phyloP scores from a whole-genome alignment of 1,140 invertebrate genomes.

The Hypsibius dujardini region DNA sequence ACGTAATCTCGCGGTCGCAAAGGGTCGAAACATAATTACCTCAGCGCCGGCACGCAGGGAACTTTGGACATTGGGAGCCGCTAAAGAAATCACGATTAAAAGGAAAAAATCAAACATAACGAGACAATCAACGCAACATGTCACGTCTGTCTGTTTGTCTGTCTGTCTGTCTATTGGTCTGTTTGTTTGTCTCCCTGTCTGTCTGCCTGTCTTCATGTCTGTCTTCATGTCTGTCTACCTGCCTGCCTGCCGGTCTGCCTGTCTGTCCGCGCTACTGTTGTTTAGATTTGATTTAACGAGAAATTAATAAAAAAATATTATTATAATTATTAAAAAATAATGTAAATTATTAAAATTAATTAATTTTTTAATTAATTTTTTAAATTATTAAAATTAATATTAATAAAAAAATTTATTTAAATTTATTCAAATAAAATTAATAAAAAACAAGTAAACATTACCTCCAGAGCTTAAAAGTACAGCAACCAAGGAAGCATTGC shows the following conservation, averaged over 20 bases:
- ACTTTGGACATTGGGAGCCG: constrained; percentile 13
- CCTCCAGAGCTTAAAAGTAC: constrained; percentile 52
- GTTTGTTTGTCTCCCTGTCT: too few relatives aligned
- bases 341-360: not conserved
- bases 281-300: too few relatives aligned
- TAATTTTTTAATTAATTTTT: not conserved
- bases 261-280: too few relatives aligned
- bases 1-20: too few relatives aligned
- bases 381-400: too few relatives aligned
- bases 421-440: constrained; percentile 16
- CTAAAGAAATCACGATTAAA: not conserved
- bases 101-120: not conserved
- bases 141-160: not conserved
- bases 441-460: constrained; percentile 25
- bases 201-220: too few relatives aligned
- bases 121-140: not conserved
- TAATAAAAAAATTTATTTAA: constrained; percentile 18
- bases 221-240: too few relatives aligned
- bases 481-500: constrained; percentile 55
- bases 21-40: not conserved
- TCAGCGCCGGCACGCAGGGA: constrained; percentile 12
- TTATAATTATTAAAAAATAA: not conserved
- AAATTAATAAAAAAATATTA: not conserved
- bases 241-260: too few relatives aligned
- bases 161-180: too few relatives aligned